Base-by-base conservation (phyloP, 2,113 vertebrate species). In the Otolemur garnettii region DNA sequence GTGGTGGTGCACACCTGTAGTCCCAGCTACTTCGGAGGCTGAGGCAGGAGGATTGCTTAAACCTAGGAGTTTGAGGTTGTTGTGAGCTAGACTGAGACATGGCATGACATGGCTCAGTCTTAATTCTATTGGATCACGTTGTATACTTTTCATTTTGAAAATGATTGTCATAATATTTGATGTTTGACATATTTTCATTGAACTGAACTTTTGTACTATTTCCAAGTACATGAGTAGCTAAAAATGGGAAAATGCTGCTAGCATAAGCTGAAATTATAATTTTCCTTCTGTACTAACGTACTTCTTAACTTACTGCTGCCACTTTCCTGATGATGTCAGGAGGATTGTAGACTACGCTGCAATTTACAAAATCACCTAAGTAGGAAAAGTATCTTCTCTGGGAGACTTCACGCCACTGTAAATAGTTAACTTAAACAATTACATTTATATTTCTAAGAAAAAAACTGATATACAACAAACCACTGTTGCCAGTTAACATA, bases 171-270 rank as follows among this genome's bases (percentile, higher is more conserved):
- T 57, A 55, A 33, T 62, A 91, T 17, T 30, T 72, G 45, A 82
- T 74, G 5, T 45, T 79, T 62, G 64, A 66, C 7, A 66, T 64
- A 66, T 64, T 86, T 83, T 82, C 28, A 86, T 6, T 87, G 68
- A 92, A 57, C 18, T 91, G 78, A 74, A 42, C 50, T 79, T 95
- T 71, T 72, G 26, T 66, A 88, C 28, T 85, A 13, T 69, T 91
- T 82, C 91, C 72, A 79, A 80, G 66, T 81, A 66, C 57, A 87
- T 80, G 11, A 62, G 12, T 57, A 87, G 74, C 35, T 75, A 64
- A 11, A 72, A 26, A 93, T 68, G 62, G 4, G 19, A 30, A 45
- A 87, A 87, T 87, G 28, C 12, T 86, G 93, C 57, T 68, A 8
- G 38, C 72, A 19, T 77, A 79, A 72, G 11, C 4, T 88, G n/a